Evolutionary conservation across 2,888 invertebrate genomes (phyloP), one percentile per base, ranked within the genome.

Genomic region (Cremastobaeus sp.): DNA sequence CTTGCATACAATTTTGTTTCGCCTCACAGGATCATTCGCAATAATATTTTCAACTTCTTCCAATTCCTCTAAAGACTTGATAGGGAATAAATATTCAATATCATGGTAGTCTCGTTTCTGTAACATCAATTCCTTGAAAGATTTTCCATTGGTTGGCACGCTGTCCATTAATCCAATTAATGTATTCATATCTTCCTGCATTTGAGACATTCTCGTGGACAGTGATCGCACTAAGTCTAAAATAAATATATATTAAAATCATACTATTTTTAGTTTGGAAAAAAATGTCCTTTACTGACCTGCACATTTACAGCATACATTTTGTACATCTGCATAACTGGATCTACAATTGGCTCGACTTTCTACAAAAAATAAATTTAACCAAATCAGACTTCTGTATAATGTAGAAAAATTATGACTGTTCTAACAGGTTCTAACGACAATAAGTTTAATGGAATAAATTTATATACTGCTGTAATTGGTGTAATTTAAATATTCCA

Each of bases 1-100:
- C n/a, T n/a, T n/a, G n/a, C n/a, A n/a, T n/a, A 60, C 60, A 30
- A 60, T 60, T 39, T 60, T 60, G 1, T n/a, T 14, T 1, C 60
- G 37, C 28, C 11, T 47, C 5, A 30, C 18, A 9, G 60, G 15
- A 39, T 60, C 60, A 12, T 18, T 60, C 9, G 28, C 18, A 14
- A 60, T 60, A 1, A 60, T 60, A 12, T 28, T 37, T 39, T 60
- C 60, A 3, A 60, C 39, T 18, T 15, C 48, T 14, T 48, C 39
- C 3, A 60, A 12, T 25, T 60, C 48, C 14, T 28, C 6, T 9
- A 60, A 6, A 30, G 18, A 20, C 37, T 47, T 45, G 0, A 59
- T 12, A 3, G 59, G 59, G 11, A 59, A 59, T 6, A 59, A 20
- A 12, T 59, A 37, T 17, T 59, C 47, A 14, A 60, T 48, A 11